Evolutionary conservation across 35 echinoderm and acorn worm genomes (phyloP).

Genomic region (Diadema setosum): DNA sequence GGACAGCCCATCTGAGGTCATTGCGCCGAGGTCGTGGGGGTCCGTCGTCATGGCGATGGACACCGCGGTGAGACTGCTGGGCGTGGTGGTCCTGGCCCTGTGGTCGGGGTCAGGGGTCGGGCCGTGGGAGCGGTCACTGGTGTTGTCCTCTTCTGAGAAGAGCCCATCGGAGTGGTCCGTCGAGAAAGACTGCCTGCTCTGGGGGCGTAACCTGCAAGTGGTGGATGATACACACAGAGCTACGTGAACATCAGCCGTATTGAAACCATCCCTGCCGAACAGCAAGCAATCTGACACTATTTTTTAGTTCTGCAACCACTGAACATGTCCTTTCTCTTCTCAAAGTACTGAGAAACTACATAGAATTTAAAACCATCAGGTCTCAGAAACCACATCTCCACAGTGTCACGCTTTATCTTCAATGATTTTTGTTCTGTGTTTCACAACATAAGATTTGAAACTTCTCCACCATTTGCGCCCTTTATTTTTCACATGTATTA

Average conservation of each 20-base stretch:
- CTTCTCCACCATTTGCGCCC: no score
- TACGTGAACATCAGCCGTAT: background rate
- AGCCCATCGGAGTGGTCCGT: constrained; percentile 29
- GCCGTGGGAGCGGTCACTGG: constrained; percentile 33
- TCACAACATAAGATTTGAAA: no score
- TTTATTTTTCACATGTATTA: no score
- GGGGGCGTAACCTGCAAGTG: constrained; percentile 27
- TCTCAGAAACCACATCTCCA: no score
- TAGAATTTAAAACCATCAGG: no score
- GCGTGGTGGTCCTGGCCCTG: background rate
- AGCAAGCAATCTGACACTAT: background rate
- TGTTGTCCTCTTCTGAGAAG: constrained; percentile 69
- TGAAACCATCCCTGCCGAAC: background rate
- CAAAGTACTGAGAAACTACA: no score
- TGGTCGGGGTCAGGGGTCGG: constrained; percentile 20
- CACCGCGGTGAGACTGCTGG: constrained; percentile 26
- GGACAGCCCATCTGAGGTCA: constrained; percentile 77
- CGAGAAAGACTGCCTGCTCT: constrained; percentile 49
- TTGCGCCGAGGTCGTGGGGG: constrained; percentile 46
- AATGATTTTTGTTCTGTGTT: no score
- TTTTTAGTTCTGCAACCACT: background rate
- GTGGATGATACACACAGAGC: no score
- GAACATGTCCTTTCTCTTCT: no score
- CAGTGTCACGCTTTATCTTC: no score
- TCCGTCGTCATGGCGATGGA: constrained; percentile 12